Evolutionary conservation across 2,113 vertebrate genomes (phyloP).

Genomic region (Tauraco erythrolophus): DNA sequence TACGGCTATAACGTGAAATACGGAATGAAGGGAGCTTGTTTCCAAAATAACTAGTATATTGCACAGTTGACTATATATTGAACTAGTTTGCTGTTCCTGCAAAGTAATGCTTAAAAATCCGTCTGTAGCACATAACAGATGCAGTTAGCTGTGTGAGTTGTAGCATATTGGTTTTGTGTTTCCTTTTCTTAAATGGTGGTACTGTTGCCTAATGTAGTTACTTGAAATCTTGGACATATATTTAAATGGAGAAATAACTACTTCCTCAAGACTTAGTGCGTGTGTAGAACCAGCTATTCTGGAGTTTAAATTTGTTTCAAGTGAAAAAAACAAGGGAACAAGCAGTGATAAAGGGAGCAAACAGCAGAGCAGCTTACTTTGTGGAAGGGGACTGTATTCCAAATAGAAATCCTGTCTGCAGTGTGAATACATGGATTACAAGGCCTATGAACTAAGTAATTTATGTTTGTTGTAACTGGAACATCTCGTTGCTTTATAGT

Average conservation of each 20-base stretch:
- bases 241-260: background rate
- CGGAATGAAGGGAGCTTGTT: background rate
- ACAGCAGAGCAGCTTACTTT: background rate
- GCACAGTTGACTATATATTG: background rate
- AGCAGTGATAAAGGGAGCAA: background rate
- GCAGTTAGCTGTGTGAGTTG: background rate
- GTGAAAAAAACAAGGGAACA: background rate
- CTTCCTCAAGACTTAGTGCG: background rate
- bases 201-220: background rate
- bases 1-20: background rate
- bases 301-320: background rate
- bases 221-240: background rate
- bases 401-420: background rate
- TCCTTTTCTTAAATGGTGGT: background rate
- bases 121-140: background rate
- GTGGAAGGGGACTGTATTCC: background rate
- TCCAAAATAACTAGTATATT: background rate
- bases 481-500: background rate
- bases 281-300: background rate
- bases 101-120: background rate
- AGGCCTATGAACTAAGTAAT: background rate
- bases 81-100: background rate
- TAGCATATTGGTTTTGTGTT: background rate
- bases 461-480: background rate
- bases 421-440: background rate